Evolutionary conservation across 92 coral and sea anemone genomes (phyloP), one percentile per base, ranked within the genome.

Genomic region (Anthopleura xanthogrammica): DNA sequence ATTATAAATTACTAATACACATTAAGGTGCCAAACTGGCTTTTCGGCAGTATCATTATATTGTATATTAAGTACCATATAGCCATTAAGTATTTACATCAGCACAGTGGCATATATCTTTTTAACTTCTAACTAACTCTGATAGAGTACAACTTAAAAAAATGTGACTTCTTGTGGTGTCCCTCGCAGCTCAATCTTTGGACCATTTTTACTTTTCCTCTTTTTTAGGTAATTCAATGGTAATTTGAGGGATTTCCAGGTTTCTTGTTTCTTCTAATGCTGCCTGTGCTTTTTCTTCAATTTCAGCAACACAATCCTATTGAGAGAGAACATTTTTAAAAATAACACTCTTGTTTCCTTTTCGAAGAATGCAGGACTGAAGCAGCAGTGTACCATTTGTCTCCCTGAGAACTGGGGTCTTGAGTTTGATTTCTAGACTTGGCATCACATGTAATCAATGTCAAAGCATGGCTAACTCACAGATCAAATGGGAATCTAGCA

Each of bases 211-310:
- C 74, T 68, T 68, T 23, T 68, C 46, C 6, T 68, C 74, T 68
- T 68, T 24, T 24, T 13, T 9, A 5, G 50, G 29, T 68, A 68
- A 68, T 36, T 24, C 1, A 36, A 68, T 68, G 29, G 74, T 68
- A 2, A 60, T 62, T 16, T 41, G 55, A 1, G 83, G 84, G 39
- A 81, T 16, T 81, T 81, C 54, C 17, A 81, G 36, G 55, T 40
- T 29, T 19, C 58, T 81, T 68, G 84, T 81, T 81, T 81, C 84
- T 70, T 81, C 77, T 16, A 81, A 65, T 40, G 65, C 75, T 66
- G 55, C 56, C 22, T 7, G 50, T 48, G 84, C 84, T 70, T 71
- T 81, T 70, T 81, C 84, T 81, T 81, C 77, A 12, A 81, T 68
- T 66, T 66, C 78, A 19, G 72, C 71, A 55, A 81, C 52, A 70